Base-by-base conservation (phyloP, 2,797 vertebrate genomes). In the Lagodon rhomboides region DNA sequence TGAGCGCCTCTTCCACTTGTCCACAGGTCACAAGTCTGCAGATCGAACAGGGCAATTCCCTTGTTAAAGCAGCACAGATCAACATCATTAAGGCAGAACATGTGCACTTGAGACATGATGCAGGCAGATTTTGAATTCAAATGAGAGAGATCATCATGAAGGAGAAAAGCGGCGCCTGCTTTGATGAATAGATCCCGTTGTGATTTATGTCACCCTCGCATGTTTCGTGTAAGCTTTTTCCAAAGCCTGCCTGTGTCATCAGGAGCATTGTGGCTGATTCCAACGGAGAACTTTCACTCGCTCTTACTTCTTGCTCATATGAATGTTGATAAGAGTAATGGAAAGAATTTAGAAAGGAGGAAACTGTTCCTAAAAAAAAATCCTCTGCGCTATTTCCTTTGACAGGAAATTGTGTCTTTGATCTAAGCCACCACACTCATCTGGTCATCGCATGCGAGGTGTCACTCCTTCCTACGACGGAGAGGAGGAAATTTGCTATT, bases 331-430 rank as follows among this genome's bases (percentile, higher is more conserved):
- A 72, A 71, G 79, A 16, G 17, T 59, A 74, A 91, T 86, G 86
- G 86, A 91, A 92, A 87, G 82, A 91, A 85, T 91, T 87, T 65
- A 58, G 68, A 83, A 74, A 34, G 69, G 67, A 79, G 69, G 85
- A 76, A 89, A 77, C 63, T 60, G 79, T 68, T 83, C 77, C 49
- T 64, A 53, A 63, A 69, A 55, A 72, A 80, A 67, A 73, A 70
- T 20, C 82, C 69, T 77, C 85, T 17, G 58, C 0, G 46, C 78
- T 63, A 78, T 89, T 91, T 93, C 92, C 91, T 92, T 47, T 83
- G 75, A 82, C 87, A 90, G 91, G 92, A 93, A 93, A 93, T 93
- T 88, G 89, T 89, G 85, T 86, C 84, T 92, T 91, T 91, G 87
- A 92, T 92, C 77, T 75, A 85, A 91, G 85, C 85, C 88, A 86